A percentile compares a stretch with the other conserved stretches of the same genome.
Evolutionary conservation across 2,113 vertebrate genomes (phyloP).

Genomic region (Nematolebias whitei): DNA sequence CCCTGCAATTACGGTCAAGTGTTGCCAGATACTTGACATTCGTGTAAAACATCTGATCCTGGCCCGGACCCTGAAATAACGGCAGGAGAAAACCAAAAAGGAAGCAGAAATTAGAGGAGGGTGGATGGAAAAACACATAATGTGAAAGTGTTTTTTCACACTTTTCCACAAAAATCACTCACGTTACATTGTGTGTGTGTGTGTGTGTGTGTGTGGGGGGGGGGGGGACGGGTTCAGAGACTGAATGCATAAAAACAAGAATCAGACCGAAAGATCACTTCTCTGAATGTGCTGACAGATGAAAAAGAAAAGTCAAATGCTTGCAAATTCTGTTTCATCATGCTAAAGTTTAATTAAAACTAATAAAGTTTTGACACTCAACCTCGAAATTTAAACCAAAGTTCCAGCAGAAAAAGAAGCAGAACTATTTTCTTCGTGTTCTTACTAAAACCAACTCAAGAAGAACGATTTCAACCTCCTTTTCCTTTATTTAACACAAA

Average conservation of each 20-base stretch:
- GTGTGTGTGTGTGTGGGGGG: slow-evolving; percentile 16
- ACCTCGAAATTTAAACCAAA: slow-evolving; percentile 1
- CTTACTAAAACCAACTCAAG: slow-evolving; percentile 3
- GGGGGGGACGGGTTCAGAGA: slow-evolving; percentile 14
- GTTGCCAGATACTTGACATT: slow-evolving; percentile 44
- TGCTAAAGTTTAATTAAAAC: neutral
- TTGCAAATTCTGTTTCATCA: neutral
- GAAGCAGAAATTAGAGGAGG: slow-evolving; percentile 15
- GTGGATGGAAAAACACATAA: slow-evolving; percentile 8
- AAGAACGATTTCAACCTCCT: neutral
- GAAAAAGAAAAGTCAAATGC: slow-evolving; percentile 6
- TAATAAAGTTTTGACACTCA: neutral
- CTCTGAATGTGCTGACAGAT: neutral
- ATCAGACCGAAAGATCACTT: slow-evolving; percentile 29
- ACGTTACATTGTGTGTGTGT: slow-evolving; percentile 10
- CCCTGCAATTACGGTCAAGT: slow-evolving; percentile 54
- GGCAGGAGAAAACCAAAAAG: slow-evolving; percentile 35
- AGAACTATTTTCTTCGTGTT: neutral
- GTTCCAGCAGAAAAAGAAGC: neutral
- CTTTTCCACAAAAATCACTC: slow-evolving; percentile 9
- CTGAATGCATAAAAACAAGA: slow-evolving; percentile 28
- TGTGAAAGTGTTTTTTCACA: slow-evolving; percentile 24
- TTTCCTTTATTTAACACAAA: slow-evolving; percentile 1
- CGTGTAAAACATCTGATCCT: slow-evolving; percentile 36
- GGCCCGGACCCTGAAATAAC: slow-evolving; percentile 9